A percentile compares a stretch with the other conserved stretches of the same genome.
phyloP scores from a whole-genome alignment of 2,888 invertebrate genomes.

The Stegana nigrithorax region DNA sequence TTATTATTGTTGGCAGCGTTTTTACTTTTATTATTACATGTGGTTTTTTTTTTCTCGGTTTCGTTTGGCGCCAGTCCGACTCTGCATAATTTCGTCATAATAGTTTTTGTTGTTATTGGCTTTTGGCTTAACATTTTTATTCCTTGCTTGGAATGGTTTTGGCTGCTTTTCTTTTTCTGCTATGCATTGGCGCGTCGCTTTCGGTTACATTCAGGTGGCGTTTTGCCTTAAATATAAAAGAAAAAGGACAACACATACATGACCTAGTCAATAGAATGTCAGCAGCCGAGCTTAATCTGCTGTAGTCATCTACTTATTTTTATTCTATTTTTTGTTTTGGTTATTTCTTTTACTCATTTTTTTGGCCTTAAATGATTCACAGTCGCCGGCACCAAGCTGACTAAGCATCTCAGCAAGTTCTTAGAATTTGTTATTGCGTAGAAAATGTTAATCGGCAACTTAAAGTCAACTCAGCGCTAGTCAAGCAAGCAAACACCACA shows the following conservation, averaged over 20 bases:
- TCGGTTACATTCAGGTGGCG: background rate
- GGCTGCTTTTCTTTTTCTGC: conserved; percentile 5
- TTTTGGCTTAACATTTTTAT: conserved; percentile 26
- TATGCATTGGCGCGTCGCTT: background rate
- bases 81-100: conserved; percentile 54
- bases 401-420: background rate
- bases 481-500: background rate
- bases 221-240: background rate
- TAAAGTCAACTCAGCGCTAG: background rate
- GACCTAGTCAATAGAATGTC: conserved; percentile 3
- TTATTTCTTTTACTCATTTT: too few relatives aligned
- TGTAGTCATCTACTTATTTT: too few relatives aligned
- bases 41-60: conserved; percentile 22
- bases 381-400: background rate
- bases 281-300: too few relatives aligned
- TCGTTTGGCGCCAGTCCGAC: conserved; percentile 49
- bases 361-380: too few relatives aligned
- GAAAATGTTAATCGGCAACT: background rate
- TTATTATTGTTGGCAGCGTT: background rate
- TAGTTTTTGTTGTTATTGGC: conserved; percentile 16
- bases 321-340: too few relatives aligned
- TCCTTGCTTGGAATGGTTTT: conserved; percentile 33
- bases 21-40: background rate
- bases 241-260: background rate
- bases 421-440: too few relatives aligned